Base-by-base conservation (phyloP, 2,797 vertebrate species). In the Hirundo rustica region DNA sequence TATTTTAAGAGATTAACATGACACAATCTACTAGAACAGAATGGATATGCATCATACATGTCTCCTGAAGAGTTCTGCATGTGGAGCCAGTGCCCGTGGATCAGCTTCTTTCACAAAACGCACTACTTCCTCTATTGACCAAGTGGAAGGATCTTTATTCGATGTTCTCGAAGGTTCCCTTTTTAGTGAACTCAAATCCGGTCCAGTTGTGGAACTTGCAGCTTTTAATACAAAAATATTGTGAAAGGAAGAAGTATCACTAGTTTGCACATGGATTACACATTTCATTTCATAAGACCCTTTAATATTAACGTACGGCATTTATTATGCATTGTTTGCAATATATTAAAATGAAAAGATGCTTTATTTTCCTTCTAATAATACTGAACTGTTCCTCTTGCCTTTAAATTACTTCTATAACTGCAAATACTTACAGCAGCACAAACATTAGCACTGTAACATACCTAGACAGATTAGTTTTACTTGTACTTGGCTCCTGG, bases 61-160 rank as follows among this genome's bases (percentile, higher is more conserved):
- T 98, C 98, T 99, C 91, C 98, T 98, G 96, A 99, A 99, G 51
- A 99, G 98, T 81, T 99, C 98, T 2, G 98, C 98, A 13, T 99
- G 98, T 48, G 98, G 98, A 32, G 98, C 99, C 88, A 99, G 97
- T 4, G 99, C 98, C 16, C 98, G 97, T 55, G 99, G 99, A 97
- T 99, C 99, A 18, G 98, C 99, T 84, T 99, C 98, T 96, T 98
- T 98, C 96, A 99, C 98, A 95, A 99, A 99, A 97, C 97, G 98
- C 97, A 99, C 99, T 84, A 99, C 99, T 98, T 99, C 99, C 71
- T 99, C 99, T 89, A 99, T 98, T 90, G 99, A 98, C 99, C 99
- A 99, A 83, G 96, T 98, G 8, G 99, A 98, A 26, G 99, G 99
- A 96, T 98, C 98, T 87, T 97, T 98, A 82, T 93, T 97, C 91